Percentiles rank a stretch among this genome's conserved stretches.
Conservation (phyloP, 92 coral and sea anemone species). For the Zoanthus sansibaricus region DNA sequence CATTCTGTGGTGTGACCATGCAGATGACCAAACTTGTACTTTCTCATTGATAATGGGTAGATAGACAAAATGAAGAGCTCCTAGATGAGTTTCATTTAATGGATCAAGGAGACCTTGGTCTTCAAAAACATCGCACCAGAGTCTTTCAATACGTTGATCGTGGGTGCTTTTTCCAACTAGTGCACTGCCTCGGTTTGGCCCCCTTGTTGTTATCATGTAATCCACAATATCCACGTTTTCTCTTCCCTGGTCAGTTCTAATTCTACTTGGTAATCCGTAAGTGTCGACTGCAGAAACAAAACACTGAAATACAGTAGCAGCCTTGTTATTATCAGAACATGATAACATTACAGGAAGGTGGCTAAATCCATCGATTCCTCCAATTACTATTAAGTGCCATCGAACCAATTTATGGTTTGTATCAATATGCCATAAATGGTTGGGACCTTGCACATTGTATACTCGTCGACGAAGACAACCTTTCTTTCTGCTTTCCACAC, state of each 20-base stretch:
- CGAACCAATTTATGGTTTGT: conserved; percentile 57
- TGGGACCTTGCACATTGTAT: conserved; percentile 56
- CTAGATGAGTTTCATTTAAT: conserved; percentile 60
- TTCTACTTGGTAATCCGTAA: conserved; percentile 81
- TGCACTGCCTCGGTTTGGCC: conserved; percentile 72
- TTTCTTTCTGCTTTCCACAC: conserved; percentile 37
- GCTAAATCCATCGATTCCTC: conserved; percentile 50
- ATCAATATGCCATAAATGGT: conserved; percentile 50
- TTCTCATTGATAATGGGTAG: conserved; percentile 67
- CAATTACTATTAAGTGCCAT: conserved; percentile 46
- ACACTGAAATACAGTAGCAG: conserved; percentile 41
- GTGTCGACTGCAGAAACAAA: conserved; percentile 44
- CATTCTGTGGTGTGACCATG: conserved; percentile 88
- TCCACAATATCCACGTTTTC: conserved; percentile 80
- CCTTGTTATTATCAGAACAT: conserved; percentile 44
- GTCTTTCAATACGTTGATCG: conserved; percentile 73
- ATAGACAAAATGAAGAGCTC: conserved; percentile 72
- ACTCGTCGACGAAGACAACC: conserved; percentile 50
- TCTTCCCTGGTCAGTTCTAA: conserved; percentile 75
- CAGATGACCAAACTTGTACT: conserved; percentile 68
- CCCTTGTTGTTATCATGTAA: conserved; percentile 76
- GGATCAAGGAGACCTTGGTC: conserved; percentile 79
- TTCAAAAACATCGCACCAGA: conserved; percentile 84
- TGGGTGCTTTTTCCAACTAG: conserved; percentile 79
- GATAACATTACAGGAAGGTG: conserved; percentile 38